Percentiles rank a stretch among this genome's conserved stretches.
These are phyloP conservation scores for Drosophila insularis DNA, from an alignment of 1,140 invertebrate genomes.

Conservation along the genomic window DNA sequence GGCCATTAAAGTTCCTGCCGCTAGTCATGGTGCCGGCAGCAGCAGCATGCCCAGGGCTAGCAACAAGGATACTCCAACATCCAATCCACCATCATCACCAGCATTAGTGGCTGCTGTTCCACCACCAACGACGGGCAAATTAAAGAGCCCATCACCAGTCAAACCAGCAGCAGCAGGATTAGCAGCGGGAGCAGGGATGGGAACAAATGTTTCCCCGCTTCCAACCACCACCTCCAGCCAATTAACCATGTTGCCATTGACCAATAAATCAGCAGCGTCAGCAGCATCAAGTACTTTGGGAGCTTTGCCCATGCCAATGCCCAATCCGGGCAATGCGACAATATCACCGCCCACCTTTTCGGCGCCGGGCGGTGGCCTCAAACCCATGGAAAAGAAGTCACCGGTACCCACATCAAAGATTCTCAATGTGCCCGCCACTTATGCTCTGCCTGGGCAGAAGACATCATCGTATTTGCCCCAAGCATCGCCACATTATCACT, in stretches of 20 bases:
- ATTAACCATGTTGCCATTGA: constrained; percentile 66
- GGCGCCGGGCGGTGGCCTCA: constrained; percentile 30
- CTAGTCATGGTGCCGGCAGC: constrained; percentile 30
- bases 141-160: not conserved
- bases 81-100: constrained; percentile 19
- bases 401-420: constrained; percentile 79
- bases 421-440: constrained; percentile 76
- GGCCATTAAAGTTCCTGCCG: constrained; percentile 82
- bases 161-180: not conserved
- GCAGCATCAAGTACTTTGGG: constrained; percentile 16
- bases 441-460: constrained; percentile 67
- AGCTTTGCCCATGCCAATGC: constrained; percentile 1
- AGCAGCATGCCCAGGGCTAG: constrained; percentile 32
- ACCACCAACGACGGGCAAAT: constrained; percentile 1
- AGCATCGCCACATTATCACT: constrained; percentile 72
- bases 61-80: constrained; percentile 21
- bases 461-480: constrained; percentile 72
- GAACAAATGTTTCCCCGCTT: constrained; percentile 9
- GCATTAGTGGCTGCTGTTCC: not conserved
- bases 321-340: constrained; percentile 15
- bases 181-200: not conserved
- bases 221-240: constrained; percentile 26
- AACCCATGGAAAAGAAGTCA: constrained; percentile 77
- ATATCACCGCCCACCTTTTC: constrained; percentile 51
- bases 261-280: constrained; percentile 41